Base-by-base conservation (phyloP, 2,888 invertebrate genomes). In the Melanophora roralis region DNA sequence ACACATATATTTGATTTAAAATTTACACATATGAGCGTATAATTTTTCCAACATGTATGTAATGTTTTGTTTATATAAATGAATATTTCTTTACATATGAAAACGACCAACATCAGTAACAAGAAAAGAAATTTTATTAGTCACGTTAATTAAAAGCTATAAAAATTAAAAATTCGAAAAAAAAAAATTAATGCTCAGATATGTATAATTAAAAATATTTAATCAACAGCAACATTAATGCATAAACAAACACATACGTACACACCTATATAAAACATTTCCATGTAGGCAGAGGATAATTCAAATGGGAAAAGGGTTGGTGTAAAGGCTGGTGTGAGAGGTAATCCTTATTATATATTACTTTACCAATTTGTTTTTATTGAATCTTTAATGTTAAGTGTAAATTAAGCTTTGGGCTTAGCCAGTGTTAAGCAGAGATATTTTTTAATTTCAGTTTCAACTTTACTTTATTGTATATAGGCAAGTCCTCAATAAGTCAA, bases 131-230 rank as follows among this genome's bases (percentile, higher is more conserved):
- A 62, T 68, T 79, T 75, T 80, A 80, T 80, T 80, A 80, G 72
- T 80, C 80, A 76, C 76, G 80, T 80, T 80, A 76, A 80, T 80
- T 80, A 80, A 76, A 80, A 80, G 80, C 76, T 64, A 76, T 80
- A 76, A 76, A 80, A 76, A 40, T 79, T 53, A n/a, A n/a, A n/a
- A n/a, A n/a, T 45, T 27, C 19, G 11, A 21, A 59, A 57, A 77
- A 36, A 68, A 62, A 72, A 73, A 67, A 67, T 45, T 65, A 34
- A 47, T 71, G 40, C 12, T 53, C 2, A 47, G 14, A 12, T 16
- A 64, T 38, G 60, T 43, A 60, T 43, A 68, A 75, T 68, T 68
- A 62, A 67, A 67, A 74, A 68, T 47, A 62, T 68, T 62, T 68
- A 51, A 65, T 49, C 59, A 81, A 76, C 53, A 77, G 12, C 43